Percentiles rank a stretch among this genome's conserved stretches.
Conservation (phyloP, 23 tunicate genomes). For the Halocynthia aurantium region DNA sequence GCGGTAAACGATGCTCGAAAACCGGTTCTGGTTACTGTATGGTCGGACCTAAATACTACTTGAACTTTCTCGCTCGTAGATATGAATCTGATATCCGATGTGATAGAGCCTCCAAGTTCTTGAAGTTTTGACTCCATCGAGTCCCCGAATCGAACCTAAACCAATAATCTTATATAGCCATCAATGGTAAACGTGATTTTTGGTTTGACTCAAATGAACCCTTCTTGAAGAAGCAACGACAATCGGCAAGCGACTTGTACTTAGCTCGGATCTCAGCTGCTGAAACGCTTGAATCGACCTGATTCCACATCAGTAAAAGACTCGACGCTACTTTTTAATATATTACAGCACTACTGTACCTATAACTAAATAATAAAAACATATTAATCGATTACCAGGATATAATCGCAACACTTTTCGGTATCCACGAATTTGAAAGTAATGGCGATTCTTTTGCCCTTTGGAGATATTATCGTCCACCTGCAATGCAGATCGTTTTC, state of each 20-base stretch:
- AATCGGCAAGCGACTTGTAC: too few relatives aligned
- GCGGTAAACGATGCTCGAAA: conserved; percentile 1
- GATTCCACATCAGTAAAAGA: too few relatives aligned
- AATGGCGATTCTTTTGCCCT: conserved; percentile 24
- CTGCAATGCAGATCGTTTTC: conserved; percentile 27
- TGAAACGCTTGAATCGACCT: too few relatives aligned
- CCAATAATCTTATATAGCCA: neutral
- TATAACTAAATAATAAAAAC: neutral
- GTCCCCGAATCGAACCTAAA: conserved; percentile 14
- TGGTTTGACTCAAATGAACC: too few relatives aligned
- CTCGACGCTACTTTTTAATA: too few relatives aligned
- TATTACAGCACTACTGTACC: neutral
- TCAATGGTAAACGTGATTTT: too few relatives aligned
- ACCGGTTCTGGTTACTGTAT: neutral
- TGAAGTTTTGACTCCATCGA: conserved; percentile 8
- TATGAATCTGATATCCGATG: neutral
- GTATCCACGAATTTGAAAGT: conserved; percentile 20
- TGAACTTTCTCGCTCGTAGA: conserved; percentile 16
- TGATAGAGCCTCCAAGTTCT: conserved; percentile 9
- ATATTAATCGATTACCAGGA: conserved; percentile 13
- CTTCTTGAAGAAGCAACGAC: too few relatives aligned
- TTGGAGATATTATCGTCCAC: conserved; percentile 49
- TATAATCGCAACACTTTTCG: conserved; percentile 58
- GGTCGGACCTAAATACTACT: conserved; percentile 26
- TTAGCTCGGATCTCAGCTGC: too few relatives aligned